Percentiles rank a stretch among this genome's conserved stretches.
phyloP scores from a whole-genome alignment of 2,113 vertebrate species.

The Oreochromis spilurus region DNA sequence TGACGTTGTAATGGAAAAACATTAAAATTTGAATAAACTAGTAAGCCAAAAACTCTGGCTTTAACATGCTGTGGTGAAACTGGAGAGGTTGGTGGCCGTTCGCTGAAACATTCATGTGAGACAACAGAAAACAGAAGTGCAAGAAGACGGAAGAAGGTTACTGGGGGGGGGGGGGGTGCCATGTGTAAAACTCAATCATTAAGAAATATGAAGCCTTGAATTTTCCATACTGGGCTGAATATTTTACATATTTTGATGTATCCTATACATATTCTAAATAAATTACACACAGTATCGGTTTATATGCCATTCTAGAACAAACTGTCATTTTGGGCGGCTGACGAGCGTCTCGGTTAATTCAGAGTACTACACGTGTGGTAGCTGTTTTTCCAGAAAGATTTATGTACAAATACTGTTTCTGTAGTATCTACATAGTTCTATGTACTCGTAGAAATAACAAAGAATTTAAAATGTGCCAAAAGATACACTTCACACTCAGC shows the following conservation, averaged over 20 bases:
- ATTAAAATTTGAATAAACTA: constrained; percentile 21
- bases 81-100: neutral
- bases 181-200: constrained; percentile 2
- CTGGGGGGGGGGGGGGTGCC: neutral
- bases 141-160: neutral
- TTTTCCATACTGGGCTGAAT: neutral
- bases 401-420: constrained; percentile 60
- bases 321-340: constrained; percentile 5
- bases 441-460: constrained; percentile 17
- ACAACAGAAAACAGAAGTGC: constrained; percentile 5
- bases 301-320: constrained; percentile 4
- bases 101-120: constrained; percentile 11
- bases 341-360: neutral
- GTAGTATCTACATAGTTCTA: constrained; percentile 51
- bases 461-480: neutral
- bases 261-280: constrained; percentile 22
- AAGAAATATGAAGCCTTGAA: constrained; percentile 8
- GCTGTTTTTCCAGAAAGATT: constrained; percentile 9
- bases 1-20: constrained; percentile 21
- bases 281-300: constrained; percentile 25
- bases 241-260: neutral
- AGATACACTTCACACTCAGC: neutral
- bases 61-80: constrained; percentile 1
- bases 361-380: neutral
- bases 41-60: neutral